Base-by-base conservation (phyloP, 2,797 vertebrate species). In the Takifugu rubripes region DNA sequence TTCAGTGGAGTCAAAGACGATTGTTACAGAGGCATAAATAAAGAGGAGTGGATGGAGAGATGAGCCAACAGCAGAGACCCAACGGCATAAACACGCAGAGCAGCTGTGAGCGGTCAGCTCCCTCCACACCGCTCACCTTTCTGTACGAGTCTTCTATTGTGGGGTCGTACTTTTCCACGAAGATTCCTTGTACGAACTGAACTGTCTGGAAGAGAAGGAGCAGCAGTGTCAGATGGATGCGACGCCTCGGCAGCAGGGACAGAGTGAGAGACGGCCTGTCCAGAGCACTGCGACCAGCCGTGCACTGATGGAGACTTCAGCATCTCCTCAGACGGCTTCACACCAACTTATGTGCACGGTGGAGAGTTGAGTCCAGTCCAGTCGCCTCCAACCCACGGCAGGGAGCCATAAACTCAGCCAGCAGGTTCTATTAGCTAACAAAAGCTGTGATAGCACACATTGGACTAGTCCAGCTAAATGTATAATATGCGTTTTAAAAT, bases 61-160 rank as follows among this genome's bases (percentile, higher is more conserved):
- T 14, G 11, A 49, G 25, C 3, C 36, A 57, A 31, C 63, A 54
- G 52, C 7, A 54, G 17, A n/a, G 59, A 52, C 40, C 72, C 55
- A 73, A 58, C 74, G 63, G 74, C 15, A 36, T 74, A 62, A 81
- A 76, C 56, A 62, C 71, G 55, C 52, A 74, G 72, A 77, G 66
- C 78, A 87, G 79, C 76, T 88, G 78, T 64, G 70, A 82, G 68
- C 72, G 75, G 82, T 85, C 74, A 84, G 63, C 60, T 66, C 62
- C 64, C 75, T 77, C 71, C 53, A 44, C 25, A 70, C 12, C 2
- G 81, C 76, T 85, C 74, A 87, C 97, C 95, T 99, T 99, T 93
- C 97, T 96, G 87, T 99, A 99, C 33, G 97, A 99, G 88, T 99
- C 97, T 93, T 99, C 97, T 96, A 99, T 99, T 88, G 96, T 99